Conservation (phyloP, 2,888 invertebrate genomes). For the Unio delphinus region DNA sequence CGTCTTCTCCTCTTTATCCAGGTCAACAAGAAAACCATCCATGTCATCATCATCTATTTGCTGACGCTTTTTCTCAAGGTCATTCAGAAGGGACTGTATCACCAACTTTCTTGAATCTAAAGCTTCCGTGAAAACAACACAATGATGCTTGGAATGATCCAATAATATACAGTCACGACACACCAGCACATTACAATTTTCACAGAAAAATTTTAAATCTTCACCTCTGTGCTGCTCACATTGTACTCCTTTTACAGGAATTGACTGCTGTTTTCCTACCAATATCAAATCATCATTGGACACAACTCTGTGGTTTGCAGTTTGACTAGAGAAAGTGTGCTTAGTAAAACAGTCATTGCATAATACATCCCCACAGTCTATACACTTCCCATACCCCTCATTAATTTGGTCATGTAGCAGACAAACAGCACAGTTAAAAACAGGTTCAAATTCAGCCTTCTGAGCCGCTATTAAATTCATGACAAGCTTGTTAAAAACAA, state of each 20-base stretch:
- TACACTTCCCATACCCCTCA: slow-evolving; percentile 16
- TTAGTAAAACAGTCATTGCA: slow-evolving; percentile 39
- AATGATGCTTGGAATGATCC: slow-evolving; percentile 19
- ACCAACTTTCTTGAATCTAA: background rate
- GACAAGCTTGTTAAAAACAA: slow-evolving; percentile 1
- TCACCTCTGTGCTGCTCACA: slow-evolving; percentile 16
- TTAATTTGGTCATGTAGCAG: slow-evolving; percentile 15
- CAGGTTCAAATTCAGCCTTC: background rate
- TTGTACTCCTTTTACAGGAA: no score
- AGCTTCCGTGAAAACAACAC: slow-evolving; percentile 4
- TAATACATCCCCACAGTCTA: slow-evolving; percentile 38
- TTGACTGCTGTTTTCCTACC: background rate
- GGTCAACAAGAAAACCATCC: slow-evolving; percentile 3
- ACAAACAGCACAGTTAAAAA: slow-evolving; percentile 23
- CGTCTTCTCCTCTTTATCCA: slow-evolving; percentile 12
- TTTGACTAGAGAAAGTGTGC: slow-evolving; percentile 39
- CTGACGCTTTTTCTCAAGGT: background rate
- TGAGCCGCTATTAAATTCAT: slow-evolving; percentile 9
- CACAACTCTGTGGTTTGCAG: slow-evolving; percentile 34
- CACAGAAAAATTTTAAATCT: slow-evolving; percentile 26
- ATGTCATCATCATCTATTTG: slow-evolving; percentile 7
- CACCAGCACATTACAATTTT: slow-evolving; percentile 22
- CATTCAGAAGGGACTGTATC: background rate
- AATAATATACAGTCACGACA: slow-evolving; percentile 36
- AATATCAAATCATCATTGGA: slow-evolving; percentile 15